phyloP scores from a whole-genome alignment of 2,888 invertebrate species.

The Esperia sulphurella region DNA sequence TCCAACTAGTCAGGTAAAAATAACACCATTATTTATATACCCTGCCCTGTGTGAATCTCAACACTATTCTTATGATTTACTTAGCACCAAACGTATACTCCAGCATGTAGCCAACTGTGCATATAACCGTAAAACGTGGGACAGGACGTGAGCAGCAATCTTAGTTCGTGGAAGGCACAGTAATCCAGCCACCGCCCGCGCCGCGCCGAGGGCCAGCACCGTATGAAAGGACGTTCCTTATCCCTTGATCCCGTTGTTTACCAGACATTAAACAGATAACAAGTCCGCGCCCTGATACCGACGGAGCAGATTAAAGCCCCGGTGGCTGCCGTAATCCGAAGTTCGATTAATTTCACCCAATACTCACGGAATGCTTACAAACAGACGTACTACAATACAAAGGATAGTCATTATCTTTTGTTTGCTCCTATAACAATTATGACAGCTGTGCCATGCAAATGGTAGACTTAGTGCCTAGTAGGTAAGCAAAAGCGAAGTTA shows the following conservation, averaged over 20 bases:
- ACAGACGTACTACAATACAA: background rate
- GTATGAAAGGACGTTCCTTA: conserved; percentile 76
- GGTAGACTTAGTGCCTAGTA: background rate
- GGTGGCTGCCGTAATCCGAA: conserved; percentile 68
- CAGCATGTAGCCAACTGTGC: background rate
- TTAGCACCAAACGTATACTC: background rate
- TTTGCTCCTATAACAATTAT: background rate
- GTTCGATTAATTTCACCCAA: conserved; percentile 79
- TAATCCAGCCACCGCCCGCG: conserved; percentile 45
- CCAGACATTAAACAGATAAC: conserved; percentile 81
- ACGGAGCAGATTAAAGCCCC: conserved; percentile 72
- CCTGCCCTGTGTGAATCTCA: too few relatives aligned
- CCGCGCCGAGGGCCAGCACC: conserved; percentile 53
- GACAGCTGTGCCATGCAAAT: too few relatives aligned
- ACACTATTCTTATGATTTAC: too few relatives aligned
- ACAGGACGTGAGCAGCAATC: conserved; percentile 54
- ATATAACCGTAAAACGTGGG: conserved; percentile 39
- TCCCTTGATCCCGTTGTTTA: conserved; percentile 80
- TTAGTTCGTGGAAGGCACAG: conserved; percentile 51
- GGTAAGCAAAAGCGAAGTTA: background rate
- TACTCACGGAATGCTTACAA: conserved; percentile 50
- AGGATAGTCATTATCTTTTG: background rate
- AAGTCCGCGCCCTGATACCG: conserved; percentile 76
- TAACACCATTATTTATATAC: too few relatives aligned
- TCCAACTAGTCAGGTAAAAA: too few relatives aligned